A percentile compares a stretch with the other conserved stretches of the same genome.
Conservation (phyloP, 2,888 invertebrate species). For the Acanthosepion esculentum region DNA sequence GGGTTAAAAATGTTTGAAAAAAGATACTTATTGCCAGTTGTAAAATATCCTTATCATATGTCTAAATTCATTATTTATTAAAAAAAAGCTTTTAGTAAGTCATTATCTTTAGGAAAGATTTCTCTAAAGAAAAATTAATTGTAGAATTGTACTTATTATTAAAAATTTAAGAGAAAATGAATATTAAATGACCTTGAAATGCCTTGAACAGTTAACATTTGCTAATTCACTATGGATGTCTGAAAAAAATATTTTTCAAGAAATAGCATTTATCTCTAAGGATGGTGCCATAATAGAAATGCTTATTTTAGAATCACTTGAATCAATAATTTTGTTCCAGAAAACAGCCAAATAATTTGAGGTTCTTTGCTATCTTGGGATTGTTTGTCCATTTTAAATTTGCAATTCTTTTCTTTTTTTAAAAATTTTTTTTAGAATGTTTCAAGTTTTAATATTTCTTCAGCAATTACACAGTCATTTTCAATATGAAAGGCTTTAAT, state of each 20-base stretch:
- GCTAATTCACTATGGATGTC: not conserved
- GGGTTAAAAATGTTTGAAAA: too few relatives aligned
- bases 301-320: not conserved
- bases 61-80: too few relatives aligned
- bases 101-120: too few relatives aligned
- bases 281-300: constrained; percentile 7
- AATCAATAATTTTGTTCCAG: constrained; percentile 17
- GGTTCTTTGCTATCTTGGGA: not conserved
- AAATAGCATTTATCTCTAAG: not conserved
- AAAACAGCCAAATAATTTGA: constrained; percentile 17
- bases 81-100: too few relatives aligned
- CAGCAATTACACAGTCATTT: not conserved
- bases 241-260: not conserved
- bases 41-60: too few relatives aligned
- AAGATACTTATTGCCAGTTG: too few relatives aligned
- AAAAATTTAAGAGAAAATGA: too few relatives aligned
- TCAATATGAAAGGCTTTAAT: not conserved
- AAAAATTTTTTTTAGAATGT: not conserved
- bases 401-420: not conserved
- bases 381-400: not conserved
- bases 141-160: too few relatives aligned
- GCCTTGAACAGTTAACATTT: not conserved
- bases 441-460: not conserved
- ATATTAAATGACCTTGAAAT: not conserved
- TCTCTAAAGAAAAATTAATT: too few relatives aligned